Base-by-base conservation (phyloP, 2,888 invertebrate species). In the Onchidella celtica region DNA sequence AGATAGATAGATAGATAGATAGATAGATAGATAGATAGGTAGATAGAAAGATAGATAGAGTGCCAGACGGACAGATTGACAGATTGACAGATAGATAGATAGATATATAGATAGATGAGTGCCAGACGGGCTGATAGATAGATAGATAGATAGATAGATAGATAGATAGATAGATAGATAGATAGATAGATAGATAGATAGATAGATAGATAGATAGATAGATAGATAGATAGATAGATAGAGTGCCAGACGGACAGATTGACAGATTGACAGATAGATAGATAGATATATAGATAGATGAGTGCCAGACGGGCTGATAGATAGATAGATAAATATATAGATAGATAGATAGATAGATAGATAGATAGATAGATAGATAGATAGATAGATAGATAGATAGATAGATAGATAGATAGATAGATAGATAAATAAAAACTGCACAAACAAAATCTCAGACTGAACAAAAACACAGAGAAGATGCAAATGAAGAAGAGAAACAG, bases 271-370 rank as follows among this genome's bases (percentile, higher is more conserved):
- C 29, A 66, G 34, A 66, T 66, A 66, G 34, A 66, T 66, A 66
- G 34, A 47, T 47, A 17, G 17, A 17, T 47, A 6, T 47, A 17
- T 17, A 47, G 47, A 47, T 47, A 47, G 47, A 11, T 21, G n/a
- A 9, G 9, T 24, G 61, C n/a, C 6, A 6, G 27, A 6, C 9
- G n/a, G n/a, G 61, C n/a, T 6, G 61, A 61, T 61, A 61, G 61
- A 66, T 66, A 66, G 34, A 66, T 66, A 66, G 34, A 66, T 66
- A 66, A n/a, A 66, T 66, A 66, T 9, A 66, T 66, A 66, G 34
- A 66, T 66, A 66, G 34, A 61, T 61, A 61, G 61, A 61, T 61
- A 61, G 61, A 61, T 61, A 61, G 61, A 61, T 61, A 61, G 61
- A 61, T 61, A 61, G 61, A 61, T 47, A 47, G 47, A 47, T 66